phyloP scores from a whole-genome alignment of 2,113 vertebrate species.

The Elephantulus edwardii region DNA sequence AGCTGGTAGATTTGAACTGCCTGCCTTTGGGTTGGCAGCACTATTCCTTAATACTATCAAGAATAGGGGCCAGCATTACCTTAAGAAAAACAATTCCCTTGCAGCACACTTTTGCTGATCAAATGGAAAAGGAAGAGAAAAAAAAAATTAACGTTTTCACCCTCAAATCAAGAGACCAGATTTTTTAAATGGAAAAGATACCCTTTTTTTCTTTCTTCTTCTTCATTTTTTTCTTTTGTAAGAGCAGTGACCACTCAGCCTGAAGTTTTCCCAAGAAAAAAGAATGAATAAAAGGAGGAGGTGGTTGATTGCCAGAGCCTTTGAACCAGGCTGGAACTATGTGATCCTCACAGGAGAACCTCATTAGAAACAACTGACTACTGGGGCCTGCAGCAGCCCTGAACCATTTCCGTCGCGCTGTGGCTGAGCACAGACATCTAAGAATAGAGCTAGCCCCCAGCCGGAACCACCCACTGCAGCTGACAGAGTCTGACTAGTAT shows the following conservation, averaged over 20 bases:
- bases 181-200: neutral
- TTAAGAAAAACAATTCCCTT: neutral
- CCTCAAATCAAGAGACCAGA: neutral
- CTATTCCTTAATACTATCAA: no score
- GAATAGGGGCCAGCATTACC: neutral
- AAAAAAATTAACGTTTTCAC: no score
- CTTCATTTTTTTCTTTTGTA: no score
- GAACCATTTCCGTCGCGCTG: neutral
- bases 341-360: slow-evolving; percentile 38
- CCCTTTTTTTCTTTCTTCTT: neutral
- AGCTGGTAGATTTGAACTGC: no score
- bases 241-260: neutral
- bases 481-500: slow-evolving; percentile 70
- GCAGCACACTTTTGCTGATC: slow-evolving; percentile 2
- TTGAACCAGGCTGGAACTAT: neutral
- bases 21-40: no score
- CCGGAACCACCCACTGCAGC: slow-evolving; percentile 60
- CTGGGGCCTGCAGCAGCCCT: neutral
- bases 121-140: neutral
- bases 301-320: neutral
- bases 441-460: slow-evolving; percentile 62
- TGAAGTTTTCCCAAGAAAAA: slow-evolving; percentile 4
- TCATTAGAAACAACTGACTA: neutral
- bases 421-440: neutral
- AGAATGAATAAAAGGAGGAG: neutral